These are phyloP conservation scores for Dascillus cervinus DNA, from an alignment of 2,888 invertebrate species.

Conservation along the genomic window DNA sequence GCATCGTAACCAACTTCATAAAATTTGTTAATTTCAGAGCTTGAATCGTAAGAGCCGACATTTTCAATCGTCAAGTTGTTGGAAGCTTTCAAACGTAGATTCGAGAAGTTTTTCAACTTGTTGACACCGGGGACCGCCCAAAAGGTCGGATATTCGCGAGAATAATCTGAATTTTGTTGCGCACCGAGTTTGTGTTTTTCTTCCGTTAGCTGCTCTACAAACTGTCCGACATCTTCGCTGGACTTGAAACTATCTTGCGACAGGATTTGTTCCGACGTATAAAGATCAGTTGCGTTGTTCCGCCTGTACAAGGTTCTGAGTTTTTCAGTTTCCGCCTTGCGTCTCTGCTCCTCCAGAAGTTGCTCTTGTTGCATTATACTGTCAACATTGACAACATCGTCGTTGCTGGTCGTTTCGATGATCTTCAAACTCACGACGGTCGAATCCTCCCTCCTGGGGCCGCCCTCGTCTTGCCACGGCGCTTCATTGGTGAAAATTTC, in stretches of 20 bases:
- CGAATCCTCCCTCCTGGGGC: too few relatives aligned
- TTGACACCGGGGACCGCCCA: background rate
- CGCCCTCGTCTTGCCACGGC: too few relatives aligned
- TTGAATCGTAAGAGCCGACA: background rate
- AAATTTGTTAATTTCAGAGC: background rate
- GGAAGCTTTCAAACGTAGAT: too few relatives aligned
- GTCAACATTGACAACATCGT: slow-evolving; percentile 9
- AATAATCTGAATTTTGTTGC: too few relatives aligned
- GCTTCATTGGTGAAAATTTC: too few relatives aligned
- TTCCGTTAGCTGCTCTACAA: too few relatives aligned
- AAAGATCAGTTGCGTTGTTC: too few relatives aligned
- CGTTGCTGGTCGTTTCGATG: slow-evolving; percentile 7
- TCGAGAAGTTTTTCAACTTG: background rate
- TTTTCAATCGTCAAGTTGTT: background rate
- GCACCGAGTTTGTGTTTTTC: too few relatives aligned
- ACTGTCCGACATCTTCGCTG: too few relatives aligned
- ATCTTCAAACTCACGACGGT: slow-evolving; percentile 5
- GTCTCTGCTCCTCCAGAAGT: background rate
- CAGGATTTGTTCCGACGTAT: too few relatives aligned
- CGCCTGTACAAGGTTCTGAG: background rate
- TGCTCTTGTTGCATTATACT: slow-evolving; percentile 5
- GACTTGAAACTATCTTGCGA: too few relatives aligned
- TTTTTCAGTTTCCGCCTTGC: background rate
- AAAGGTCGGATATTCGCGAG: too few relatives aligned
- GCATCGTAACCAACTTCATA: background rate